Conservation (phyloP, 1,140 invertebrate species). For the Teleopsis dalmanni region DNA sequence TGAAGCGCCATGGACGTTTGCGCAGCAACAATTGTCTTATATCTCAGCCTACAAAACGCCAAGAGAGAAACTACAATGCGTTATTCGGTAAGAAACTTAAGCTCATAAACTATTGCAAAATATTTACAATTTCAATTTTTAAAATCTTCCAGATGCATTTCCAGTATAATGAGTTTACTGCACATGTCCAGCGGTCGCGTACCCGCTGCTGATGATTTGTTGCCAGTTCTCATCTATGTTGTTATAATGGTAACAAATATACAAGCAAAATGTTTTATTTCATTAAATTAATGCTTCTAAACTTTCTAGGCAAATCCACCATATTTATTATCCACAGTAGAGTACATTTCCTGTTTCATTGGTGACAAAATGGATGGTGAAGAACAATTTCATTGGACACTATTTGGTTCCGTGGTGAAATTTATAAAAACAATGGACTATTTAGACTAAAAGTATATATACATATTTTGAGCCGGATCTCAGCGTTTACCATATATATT, state of each 20-base stretch:
- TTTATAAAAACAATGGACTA: conserved; percentile 92
- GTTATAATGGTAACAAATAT: conserved; percentile 73
- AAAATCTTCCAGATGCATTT: conserved; percentile 70
- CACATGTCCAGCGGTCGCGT: conserved; percentile 70
- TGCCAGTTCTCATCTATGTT: conserved; percentile 93
- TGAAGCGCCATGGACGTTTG: conserved; percentile 95
- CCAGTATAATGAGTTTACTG: conserved; percentile 88
- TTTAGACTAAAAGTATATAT: conserved; percentile 20
- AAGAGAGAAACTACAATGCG: conserved; percentile 83
- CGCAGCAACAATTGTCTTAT: conserved; percentile 85
- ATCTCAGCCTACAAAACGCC: conserved; percentile 93
- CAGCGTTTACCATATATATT: no score
- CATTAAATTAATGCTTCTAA: neutral
- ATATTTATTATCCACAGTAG: conserved; percentile 89
- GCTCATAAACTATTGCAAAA: neutral
- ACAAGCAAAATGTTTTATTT: neutral
- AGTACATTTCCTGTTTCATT: conserved; percentile 92
- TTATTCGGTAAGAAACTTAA: conserved; percentile 30
- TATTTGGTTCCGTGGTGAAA: conserved; percentile 92
- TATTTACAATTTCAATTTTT: neutral
- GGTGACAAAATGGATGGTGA: conserved; percentile 77
- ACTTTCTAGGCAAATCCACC: conserved; percentile 78
- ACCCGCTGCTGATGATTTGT: conserved; percentile 95
- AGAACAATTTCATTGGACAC: conserved; percentile 97
- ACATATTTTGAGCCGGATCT: no score